phyloP scores from a whole-genome alignment of 2,797 vertebrate genomes.

The Darevskia mixta region DNA sequence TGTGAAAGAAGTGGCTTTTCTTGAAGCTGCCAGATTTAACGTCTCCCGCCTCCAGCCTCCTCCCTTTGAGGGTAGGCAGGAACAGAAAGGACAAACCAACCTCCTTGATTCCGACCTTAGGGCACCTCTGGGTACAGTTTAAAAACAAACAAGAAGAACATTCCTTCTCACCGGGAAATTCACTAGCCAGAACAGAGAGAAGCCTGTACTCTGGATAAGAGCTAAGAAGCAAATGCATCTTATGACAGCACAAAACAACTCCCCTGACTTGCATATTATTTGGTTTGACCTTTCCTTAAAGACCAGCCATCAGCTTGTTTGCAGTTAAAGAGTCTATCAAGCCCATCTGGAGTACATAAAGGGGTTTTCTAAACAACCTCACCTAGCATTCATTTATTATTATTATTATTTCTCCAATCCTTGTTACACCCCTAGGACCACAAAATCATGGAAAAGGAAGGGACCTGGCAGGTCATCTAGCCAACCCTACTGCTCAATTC shows the following conservation, averaged over 20 bases:
- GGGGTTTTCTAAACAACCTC: slow-evolving; percentile 50
- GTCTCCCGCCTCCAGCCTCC: too few relatives aligned
- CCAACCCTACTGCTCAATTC: not conserved
- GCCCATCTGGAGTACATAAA: slow-evolving; percentile 51
- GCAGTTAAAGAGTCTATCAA: slow-evolving; percentile 58
- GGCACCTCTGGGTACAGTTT: not conserved
- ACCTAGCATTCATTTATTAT: slow-evolving; percentile 15
- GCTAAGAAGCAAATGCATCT: slow-evolving; percentile 45
- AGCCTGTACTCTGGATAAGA: slow-evolving; percentile 36
- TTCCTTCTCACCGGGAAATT: slow-evolving; percentile 14
- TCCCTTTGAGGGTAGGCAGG: not conserved
- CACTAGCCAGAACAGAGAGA: not conserved
- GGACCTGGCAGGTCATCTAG: not conserved
- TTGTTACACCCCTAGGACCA: slow-evolving; percentile 51
- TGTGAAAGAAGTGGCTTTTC: not conserved
- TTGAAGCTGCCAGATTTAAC: not conserved
- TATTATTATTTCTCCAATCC: slow-evolving; percentile 58
- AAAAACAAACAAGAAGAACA: not conserved
- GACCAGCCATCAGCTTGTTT: slow-evolving; percentile 53
- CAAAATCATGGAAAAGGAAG: not conserved
- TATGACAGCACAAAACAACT: slow-evolving; percentile 44
- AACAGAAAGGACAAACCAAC: slow-evolving; percentile 1
- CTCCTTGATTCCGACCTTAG: not conserved
- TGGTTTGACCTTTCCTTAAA: slow-evolving; percentile 69
- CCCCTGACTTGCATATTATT: slow-evolving; percentile 59